Percentiles rank a stretch among this genome's conserved stretches.
Evolutionary conservation across 2,797 vertebrate genomes (phyloP).

Genomic region (Podarcis siculus): DNA sequence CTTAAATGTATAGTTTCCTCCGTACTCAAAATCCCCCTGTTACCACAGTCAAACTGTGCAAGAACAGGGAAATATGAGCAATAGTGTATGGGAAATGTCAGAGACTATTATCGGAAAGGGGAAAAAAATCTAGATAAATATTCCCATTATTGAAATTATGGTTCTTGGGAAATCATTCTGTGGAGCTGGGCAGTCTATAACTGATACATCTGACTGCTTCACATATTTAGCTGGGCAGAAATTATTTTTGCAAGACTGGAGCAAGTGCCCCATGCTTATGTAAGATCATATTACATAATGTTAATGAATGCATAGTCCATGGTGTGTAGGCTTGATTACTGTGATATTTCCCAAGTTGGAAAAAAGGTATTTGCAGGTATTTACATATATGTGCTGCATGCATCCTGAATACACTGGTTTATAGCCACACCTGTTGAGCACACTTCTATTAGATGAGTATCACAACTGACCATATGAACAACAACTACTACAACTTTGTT

Average conservation of each 20-base stretch:
- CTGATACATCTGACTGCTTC: too few relatives aligned
- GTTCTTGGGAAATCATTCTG: neutral
- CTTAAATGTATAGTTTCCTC: neutral
- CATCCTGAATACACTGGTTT: neutral
- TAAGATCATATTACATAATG: too few relatives aligned
- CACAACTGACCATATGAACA: too few relatives aligned
- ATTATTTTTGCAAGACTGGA: neutral
- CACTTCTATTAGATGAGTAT: too few relatives aligned
- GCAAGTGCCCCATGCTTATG: neutral
- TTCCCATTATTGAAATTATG: neutral
- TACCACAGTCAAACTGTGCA: slow-evolving; percentile 9
- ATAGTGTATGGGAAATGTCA: neutral
- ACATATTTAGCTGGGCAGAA: neutral
- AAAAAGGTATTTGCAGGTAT: neutral
- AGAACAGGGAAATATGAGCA: neutral
- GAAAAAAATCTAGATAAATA: neutral
- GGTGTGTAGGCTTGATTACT: neutral
- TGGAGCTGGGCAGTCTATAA: neutral
- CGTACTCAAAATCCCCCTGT: neutral
- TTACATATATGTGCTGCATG: too few relatives aligned
- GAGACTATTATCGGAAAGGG: neutral
- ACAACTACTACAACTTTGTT: too few relatives aligned
- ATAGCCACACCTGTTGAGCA: too few relatives aligned
- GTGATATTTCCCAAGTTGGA: neutral
- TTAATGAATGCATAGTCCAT: too few relatives aligned